Evolutionary conservation across 1,140 invertebrate genomes (phyloP).

Genomic region (Drosophila leontia): DNA sequence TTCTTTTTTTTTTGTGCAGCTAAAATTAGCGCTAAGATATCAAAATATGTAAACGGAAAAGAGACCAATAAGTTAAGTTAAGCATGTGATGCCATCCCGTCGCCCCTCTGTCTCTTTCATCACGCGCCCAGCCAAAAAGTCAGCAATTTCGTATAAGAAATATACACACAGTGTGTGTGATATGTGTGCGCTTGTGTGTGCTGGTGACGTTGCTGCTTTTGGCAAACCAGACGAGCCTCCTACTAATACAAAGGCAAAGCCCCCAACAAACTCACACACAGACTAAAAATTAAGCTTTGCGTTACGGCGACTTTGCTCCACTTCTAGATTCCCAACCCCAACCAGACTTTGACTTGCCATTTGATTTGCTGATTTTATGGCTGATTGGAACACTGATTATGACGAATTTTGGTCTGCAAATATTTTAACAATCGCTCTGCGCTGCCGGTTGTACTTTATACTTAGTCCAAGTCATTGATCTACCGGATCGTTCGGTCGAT

Average conservation of each 20-base stretch:
- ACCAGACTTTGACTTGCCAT: constrained; percentile 39
- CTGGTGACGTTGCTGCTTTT: constrained; percentile 63
- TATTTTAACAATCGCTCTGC: constrained; percentile 17
- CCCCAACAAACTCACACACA: constrained; percentile 2
- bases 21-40: constrained; percentile 68
- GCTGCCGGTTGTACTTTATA: constrained; percentile 49
- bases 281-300: constrained; percentile 16
- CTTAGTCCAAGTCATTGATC: constrained; percentile 49
- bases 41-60: constrained; percentile 32
- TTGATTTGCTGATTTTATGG: constrained; percentile 32
- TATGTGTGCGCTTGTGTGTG: constrained; percentile 15
- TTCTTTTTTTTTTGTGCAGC: constrained; percentile 30
- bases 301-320: constrained; percentile 23
- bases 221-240: constrained; percentile 75
- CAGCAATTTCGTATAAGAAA: constrained; percentile 19
- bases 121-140: constrained; percentile 32
- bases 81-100: constrained; percentile 67
- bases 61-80: constrained; percentile 56
- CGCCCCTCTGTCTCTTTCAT: constrained; percentile 8
- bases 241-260: constrained; percentile 44
- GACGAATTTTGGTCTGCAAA: constrained; percentile 31
- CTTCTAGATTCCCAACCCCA: constrained; percentile 22
- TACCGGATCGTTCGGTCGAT: neutral
- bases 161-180: constrained; percentile 13
- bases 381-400: constrained; percentile 5